Conservation (phyloP, 2,113 vertebrate genomes). For the Gnathonemus echidnorhynchus region DNA sequence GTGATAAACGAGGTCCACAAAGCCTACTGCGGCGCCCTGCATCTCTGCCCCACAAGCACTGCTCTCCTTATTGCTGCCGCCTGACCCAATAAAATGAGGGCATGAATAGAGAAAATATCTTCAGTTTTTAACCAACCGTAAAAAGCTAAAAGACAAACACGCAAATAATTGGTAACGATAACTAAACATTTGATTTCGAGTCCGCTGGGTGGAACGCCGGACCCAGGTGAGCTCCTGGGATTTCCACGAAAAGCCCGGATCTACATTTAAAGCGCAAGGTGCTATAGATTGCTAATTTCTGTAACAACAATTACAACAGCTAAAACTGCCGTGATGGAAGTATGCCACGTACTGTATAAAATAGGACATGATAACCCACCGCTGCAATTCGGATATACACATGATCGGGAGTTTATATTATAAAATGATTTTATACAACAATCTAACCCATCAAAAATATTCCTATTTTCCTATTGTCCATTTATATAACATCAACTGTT, state of each 20-base stretch:
- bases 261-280: not conserved
- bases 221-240: not conserved
- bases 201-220: not conserved
- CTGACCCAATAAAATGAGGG: not conserved
- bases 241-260: not conserved
- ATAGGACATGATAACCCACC: not conserved
- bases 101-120: not conserved
- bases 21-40: not conserved
- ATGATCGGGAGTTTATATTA: not conserved
- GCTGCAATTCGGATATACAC: not conserved
- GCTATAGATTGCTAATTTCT: not conserved
- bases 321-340: not conserved
- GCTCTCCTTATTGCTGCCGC: not conserved
- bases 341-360: not conserved
- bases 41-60: not conserved
- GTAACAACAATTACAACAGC: not conserved
- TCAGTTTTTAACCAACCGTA: not conserved
- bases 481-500: not conserved
- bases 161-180: not conserved
- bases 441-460: not conserved
- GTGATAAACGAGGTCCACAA: not conserved
- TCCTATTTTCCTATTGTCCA: not conserved
- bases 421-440: not conserved
- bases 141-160: not conserved
- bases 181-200: not conserved